Evolutionary conservation across 2,113 vertebrate species (phyloP).

Genomic region (Oxygymnocypris stewartii): DNA sequence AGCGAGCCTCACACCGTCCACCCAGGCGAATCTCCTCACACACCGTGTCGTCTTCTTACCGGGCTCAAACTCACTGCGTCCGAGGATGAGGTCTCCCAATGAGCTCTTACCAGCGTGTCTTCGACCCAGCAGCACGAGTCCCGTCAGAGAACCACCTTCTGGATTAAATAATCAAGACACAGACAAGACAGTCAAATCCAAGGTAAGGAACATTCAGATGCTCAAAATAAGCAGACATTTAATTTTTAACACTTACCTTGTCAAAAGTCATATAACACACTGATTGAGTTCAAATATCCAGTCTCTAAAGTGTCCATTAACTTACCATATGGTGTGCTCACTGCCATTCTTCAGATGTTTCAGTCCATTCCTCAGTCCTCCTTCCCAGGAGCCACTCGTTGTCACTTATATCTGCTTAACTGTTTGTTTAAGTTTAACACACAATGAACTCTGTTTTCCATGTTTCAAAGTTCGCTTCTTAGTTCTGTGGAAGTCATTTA

Average conservation of each 20-base stretch:
- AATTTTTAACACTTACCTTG: not conserved
- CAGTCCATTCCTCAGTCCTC: not conserved
- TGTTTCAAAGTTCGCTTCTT: constrained; percentile 43
- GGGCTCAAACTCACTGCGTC: constrained; percentile 35
- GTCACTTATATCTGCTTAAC: not conserved
- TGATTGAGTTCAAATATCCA: not conserved
- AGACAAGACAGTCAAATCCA: not conserved
- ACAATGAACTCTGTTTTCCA: not conserved
- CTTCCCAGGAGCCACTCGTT: not conserved
- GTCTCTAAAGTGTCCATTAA: not conserved
- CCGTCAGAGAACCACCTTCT: no score
- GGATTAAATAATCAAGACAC: no score
- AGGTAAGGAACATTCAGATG: not conserved
- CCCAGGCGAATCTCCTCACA: constrained; percentile 18
- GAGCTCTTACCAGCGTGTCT: constrained; percentile 64
- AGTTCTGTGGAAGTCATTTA: constrained; percentile 28
- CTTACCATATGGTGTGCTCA: constrained; percentile 1
- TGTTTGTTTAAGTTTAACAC: not conserved
- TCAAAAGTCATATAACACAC: not conserved
- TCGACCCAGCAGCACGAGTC: constrained; percentile 63
- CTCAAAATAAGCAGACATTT: not conserved
- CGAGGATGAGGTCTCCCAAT: constrained; percentile 59
- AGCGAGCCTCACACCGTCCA: constrained; percentile 39
- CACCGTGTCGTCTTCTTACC: constrained; percentile 47
- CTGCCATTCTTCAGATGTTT: constrained; percentile 22